Conservation (phyloP, 2,113 vertebrate species). For the Hippocampus guttulatus region DNA sequence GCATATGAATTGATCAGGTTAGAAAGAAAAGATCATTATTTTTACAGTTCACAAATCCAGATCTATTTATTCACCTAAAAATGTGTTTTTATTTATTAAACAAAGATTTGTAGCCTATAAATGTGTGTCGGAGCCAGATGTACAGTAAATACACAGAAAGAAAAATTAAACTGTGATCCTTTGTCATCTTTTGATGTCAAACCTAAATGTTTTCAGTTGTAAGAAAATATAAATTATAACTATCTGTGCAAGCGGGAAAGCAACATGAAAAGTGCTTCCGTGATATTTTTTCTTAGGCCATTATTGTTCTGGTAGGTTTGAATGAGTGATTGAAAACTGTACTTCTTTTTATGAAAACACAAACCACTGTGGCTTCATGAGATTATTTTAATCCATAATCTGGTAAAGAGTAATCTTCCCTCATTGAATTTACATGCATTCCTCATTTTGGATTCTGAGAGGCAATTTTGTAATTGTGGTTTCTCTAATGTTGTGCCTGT, state of each 20-base stretch:
- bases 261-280: background rate
- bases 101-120: too few species aligned
- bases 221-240: too few species aligned
- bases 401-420: background rate
- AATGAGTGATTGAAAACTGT: background rate
- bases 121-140: too few species aligned
- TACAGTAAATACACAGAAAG: too few species aligned
- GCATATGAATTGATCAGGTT: too few species aligned
- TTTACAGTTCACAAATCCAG: too few species aligned
- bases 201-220: too few species aligned
- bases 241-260: background rate
- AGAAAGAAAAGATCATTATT: too few species aligned
- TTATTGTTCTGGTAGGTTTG: background rate
- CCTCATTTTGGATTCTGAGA: background rate
- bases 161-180: too few species aligned
- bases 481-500: background rate
- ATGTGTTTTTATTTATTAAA: too few species aligned
- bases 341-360: background rate
- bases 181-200: too few species aligned
- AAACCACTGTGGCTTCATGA: background rate
- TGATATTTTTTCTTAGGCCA: background rate
- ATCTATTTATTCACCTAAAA: too few species aligned
- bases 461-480: background rate
- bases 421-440: background rate
- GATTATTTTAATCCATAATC: conserved; percentile 2